Base-by-base conservation (phyloP, 2,888 invertebrate genomes). In the Drosophila demipolita region DNA sequence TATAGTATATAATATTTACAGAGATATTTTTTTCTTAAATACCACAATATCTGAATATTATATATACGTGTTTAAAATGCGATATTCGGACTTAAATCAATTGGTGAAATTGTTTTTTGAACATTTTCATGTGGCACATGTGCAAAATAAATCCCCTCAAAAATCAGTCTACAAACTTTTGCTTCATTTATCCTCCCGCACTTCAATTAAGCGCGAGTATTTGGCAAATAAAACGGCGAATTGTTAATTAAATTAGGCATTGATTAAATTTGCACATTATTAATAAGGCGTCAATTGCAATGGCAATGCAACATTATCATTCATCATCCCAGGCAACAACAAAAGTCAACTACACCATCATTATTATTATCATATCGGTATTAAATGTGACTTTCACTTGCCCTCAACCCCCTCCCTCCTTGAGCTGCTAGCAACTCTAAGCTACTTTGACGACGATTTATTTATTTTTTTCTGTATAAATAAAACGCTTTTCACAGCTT, bases 191-290 rank as follows among this genome's bases (percentile, higher is more conserved):
- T 12, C 15, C 55, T 26, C 23, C 60, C 60, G 50, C 40, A 38
- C 36, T 36, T 45, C 63, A 36, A 49, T 64, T 64, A n/a, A 57
- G 29, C 48, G 33, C 23, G 68, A 75, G 52, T 61, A 48, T 36
- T 60, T 58, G 36, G 70, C 58, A 62, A 69, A 80, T 69, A 62
- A 66, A 79, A 48, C 48, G 17, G 50, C 29, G 32, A 62, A 54
- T 67, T 61, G 87, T 73, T 86, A 88, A 88, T 85, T 85, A 55
- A 88, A 90, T 85, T 83, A 87, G 73, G 55, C 54, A 57, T 75
- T 80, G 71, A 87, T 89, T 78, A 57, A 73, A 89, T 87, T 87
- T 75, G 69, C 84, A 87, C 75, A 62, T 72, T 83, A 83, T 87
- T 87, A 83, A 74, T 78, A 70, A 78, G 81, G 72, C 74, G 87